These are phyloP conservation scores for Notothenia rossii DNA, from an alignment of 2,113 vertebrate species.

Conservation along the genomic window DNA sequence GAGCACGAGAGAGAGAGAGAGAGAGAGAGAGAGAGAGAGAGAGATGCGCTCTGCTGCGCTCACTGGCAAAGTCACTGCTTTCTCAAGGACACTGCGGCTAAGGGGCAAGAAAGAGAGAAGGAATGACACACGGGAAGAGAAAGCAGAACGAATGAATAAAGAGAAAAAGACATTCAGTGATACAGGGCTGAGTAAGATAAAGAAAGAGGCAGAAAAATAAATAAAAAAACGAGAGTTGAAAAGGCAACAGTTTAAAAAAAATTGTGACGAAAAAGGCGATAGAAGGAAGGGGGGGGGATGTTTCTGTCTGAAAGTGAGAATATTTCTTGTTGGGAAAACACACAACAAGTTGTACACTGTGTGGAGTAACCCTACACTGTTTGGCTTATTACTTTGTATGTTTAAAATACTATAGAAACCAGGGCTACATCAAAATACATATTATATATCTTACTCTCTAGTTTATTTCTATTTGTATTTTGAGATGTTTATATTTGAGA, in stretches of 20 bases:
- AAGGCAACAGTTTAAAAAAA: slow-evolving; percentile 16
- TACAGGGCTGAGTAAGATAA: neutral
- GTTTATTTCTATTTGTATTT: too few relatives aligned
- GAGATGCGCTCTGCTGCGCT: slow-evolving; percentile 68
- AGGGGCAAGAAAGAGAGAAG: slow-evolving; percentile 54
- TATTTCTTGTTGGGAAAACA: too few relatives aligned
- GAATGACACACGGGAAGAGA: slow-evolving; percentile 46
- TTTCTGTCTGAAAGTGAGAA: neutral
- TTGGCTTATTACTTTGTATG: neutral
- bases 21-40: slow-evolving; percentile 41
- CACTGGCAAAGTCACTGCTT: slow-evolving; percentile 79
- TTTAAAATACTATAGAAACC: too few relatives aligned
- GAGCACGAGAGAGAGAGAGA: slow-evolving; percentile 24
- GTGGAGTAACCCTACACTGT: neutral
- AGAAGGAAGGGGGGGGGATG: neutral
- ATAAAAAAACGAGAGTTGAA: neutral
- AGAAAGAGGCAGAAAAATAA: neutral
- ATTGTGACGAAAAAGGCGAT: neutral
- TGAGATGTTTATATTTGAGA: too few relatives aligned
- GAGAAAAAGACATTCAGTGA: slow-evolving; percentile 1
- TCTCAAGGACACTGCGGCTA: slow-evolving; percentile 84
- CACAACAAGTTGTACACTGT: neutral
- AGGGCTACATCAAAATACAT: too few relatives aligned
- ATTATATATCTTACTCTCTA: too few relatives aligned
- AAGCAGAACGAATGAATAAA: neutral